These are phyloP conservation scores for Cromileptes altivelis DNA, from an alignment of 2,113 vertebrate species.

Conservation along the genomic window DNA sequence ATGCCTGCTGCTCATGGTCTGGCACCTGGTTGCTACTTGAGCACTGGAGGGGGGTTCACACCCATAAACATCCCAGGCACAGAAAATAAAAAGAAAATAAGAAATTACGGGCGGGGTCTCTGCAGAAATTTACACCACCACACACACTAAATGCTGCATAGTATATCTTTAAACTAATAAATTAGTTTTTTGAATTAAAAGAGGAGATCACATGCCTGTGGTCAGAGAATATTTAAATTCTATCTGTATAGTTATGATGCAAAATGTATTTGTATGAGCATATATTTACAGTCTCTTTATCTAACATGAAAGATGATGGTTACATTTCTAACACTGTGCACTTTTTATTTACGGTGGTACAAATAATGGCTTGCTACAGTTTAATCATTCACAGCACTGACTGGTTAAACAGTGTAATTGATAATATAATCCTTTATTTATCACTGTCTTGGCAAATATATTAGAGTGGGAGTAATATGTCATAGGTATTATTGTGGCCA, in stretches of 20 bases:
- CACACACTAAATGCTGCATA: too few species aligned
- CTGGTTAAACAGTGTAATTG: conserved; percentile 22
- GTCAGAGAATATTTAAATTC: background rate
- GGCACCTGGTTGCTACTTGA: too few species aligned
- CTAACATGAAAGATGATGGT: background rate
- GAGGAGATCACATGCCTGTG: background rate
- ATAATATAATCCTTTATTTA: conserved; percentile 20
- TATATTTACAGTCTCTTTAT: background rate
- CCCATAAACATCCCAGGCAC: too few species aligned
- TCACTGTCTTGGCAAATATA: conserved; percentile 42
- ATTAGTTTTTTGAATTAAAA: background rate
- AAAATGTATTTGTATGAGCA: background rate
- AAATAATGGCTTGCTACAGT: conserved; percentile 1
- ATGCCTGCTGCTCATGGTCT: too few species aligned
- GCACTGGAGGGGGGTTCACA: too few species aligned
- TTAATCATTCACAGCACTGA: conserved; percentile 7
- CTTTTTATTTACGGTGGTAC: background rate
- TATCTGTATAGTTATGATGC: background rate
- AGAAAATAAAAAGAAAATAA: too few species aligned
- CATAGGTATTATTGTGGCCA: conserved; percentile 54
- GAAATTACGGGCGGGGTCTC: too few species aligned
- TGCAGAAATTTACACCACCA: too few species aligned
- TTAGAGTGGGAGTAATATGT: conserved; percentile 35
- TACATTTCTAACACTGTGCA: background rate
- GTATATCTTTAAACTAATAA: background rate